Evolutionary conservation across 1,140 invertebrate genomes (phyloP), one percentile per base, ranked within the genome.

Genomic region (Papilio helenus): DNA sequence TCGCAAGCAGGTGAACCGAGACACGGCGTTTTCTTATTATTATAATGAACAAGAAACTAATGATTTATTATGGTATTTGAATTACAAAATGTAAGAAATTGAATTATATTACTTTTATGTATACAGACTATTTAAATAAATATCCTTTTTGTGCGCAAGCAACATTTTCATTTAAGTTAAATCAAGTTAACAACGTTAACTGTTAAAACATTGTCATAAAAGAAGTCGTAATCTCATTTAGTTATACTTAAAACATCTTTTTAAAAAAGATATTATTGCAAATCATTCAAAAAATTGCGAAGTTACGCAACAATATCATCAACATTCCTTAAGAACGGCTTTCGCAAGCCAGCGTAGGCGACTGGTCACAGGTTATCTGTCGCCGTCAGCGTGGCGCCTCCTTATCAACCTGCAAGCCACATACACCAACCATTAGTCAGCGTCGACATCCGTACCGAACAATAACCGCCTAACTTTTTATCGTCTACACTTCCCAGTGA

Each of bases 391-490:
- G 26, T 82, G 89, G 90, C 90, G 90, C 88, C 90, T 74, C 23
- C 84, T 88, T 92, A 90, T 91, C 91, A 89, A 89, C 90, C 88
- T 91, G 90, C 81, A 71, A 76, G 73, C 80, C 79, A 74, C 77
- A 80, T 83, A 76, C 61, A 79, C 39, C 77, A 72, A 76, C 81
- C 82, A 84, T 85, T 83, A 84, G 76, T 86, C 77, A 84, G 78
- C 49, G 44, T 42, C 65, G 79, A 79, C 80, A 81, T 78, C 80
- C 79, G 79, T 44, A 61, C 72, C 72, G 79, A 80, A 79, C 78
- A 80, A 80, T 80, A 80, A 77, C 78, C n/a, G 46, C 79, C 18
- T 80, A 71, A 34, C 46, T 58, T 76, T 76, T 34, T 76, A 55
- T 58, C 74, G 49, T 5, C 74, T 49, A 23, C 61, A 74, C 72